Percentiles rank a stretch among this genome's conserved stretches.
These are phyloP conservation scores for Cyanoliseus patagonus DNA, from an alignment of 2,113 vertebrate species.

Conservation along the genomic window DNA sequence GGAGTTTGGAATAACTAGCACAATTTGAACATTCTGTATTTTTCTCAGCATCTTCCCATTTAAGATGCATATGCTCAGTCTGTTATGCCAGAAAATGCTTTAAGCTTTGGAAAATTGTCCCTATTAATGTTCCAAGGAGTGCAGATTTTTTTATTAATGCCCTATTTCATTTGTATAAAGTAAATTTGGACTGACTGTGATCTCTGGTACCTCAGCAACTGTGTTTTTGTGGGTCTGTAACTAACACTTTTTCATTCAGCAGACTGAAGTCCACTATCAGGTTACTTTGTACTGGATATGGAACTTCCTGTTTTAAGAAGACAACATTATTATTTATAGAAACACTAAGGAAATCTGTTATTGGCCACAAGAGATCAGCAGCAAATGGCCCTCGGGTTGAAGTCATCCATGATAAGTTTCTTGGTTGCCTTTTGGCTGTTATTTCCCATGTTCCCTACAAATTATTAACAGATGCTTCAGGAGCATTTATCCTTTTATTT, in stretches of 20 bases:
- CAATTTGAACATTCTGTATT: neutral
- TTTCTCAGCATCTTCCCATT: neutral
- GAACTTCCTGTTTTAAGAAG: conserved; percentile 26
- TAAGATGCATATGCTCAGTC: neutral
- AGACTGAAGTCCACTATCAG: neutral
- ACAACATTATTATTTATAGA: conserved; percentile 33
- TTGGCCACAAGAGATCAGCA: neutral
- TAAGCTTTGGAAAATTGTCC: neutral
- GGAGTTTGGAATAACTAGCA: neutral
- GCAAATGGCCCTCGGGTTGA: neutral
- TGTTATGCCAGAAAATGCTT: neutral
- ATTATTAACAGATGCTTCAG: neutral
- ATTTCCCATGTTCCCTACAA: neutral
- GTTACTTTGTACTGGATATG: neutral
- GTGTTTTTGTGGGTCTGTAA: neutral
- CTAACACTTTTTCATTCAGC: neutral
- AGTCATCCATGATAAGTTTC: neutral
- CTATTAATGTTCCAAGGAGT: neutral
- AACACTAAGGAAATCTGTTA: conserved; percentile 12
- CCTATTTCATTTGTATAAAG: neutral
- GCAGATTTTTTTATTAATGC: neutral
- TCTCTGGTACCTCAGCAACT: neutral
- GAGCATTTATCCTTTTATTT: neutral
- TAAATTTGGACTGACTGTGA: neutral
- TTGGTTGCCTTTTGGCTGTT: neutral